These are phyloP conservation scores for Acipenser transmontanus DNA, from an alignment of 2,797 vertebrate species.

Conservation along the genomic window DNA sequence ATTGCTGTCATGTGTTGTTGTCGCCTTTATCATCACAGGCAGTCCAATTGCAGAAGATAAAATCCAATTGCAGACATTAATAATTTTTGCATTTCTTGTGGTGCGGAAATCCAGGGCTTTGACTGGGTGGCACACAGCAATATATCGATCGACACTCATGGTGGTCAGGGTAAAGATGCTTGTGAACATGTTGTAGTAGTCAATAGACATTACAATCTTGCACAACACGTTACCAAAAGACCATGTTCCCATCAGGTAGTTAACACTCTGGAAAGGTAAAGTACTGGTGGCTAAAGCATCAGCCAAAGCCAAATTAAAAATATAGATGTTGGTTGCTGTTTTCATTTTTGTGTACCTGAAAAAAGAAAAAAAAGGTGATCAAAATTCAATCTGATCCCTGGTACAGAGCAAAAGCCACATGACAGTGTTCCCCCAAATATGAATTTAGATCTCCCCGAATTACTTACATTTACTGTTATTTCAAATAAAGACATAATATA, in stretches of 20 bases:
- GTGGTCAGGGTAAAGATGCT: conserved; percentile 97
- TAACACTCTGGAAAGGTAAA: conserved; percentile 95
- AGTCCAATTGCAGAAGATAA: conserved; percentile 94
- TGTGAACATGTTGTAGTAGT: conserved; percentile 99
- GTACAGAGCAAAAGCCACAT: too few relatives aligned
- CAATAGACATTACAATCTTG: conserved; percentile 94
- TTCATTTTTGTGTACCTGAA: conserved; percentile 98
- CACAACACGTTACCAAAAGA: conserved; percentile 88
- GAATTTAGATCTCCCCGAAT: too few relatives aligned
- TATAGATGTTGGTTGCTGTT: conserved; percentile 98
- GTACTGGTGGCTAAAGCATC: conserved; percentile 93
- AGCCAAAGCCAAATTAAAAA: conserved; percentile 94
- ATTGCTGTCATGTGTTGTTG: conserved; percentile 57
- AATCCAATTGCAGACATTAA: conserved; percentile 97
- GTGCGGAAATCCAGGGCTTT: conserved; percentile 96
- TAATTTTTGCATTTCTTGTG: conserved; percentile 93
- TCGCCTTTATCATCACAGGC: conserved; percentile 95
- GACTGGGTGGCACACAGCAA: conserved; percentile 94
- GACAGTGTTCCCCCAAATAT: too few relatives aligned
- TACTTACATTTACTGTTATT: too few relatives aligned
- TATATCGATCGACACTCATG: conserved; percentile 96
- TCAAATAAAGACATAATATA: too few relatives aligned
- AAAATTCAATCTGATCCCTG: too few relatives aligned
- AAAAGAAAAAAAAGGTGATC: conserved; percentile 8
- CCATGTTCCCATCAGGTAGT: conserved; percentile 97